These are phyloP conservation scores for Elephas maximus DNA, from an alignment of 2,113 vertebrate species.

Conservation along the genomic window DNA sequence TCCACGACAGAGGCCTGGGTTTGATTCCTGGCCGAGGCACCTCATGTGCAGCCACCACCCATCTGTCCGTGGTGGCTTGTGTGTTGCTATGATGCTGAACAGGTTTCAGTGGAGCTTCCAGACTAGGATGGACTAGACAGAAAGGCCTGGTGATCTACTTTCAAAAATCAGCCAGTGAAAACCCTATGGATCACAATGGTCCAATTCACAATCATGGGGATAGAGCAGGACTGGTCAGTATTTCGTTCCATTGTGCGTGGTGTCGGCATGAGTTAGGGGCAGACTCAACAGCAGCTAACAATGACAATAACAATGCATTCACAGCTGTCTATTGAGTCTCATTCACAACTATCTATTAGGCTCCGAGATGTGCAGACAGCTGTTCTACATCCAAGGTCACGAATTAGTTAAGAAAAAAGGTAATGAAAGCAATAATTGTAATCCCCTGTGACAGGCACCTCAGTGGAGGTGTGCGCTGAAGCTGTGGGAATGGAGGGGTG, in stretches of 20 bases:
- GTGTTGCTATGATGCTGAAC: too few species aligned
- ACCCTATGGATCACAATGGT: too few species aligned
- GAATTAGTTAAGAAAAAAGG: neutral
- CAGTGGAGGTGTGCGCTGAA: rapidly evolving
- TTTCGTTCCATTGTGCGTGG: neutral
- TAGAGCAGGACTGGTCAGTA: too few species aligned
- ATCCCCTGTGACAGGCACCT: neutral
- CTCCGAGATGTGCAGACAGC: neutral
- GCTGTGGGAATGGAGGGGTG: neutral
- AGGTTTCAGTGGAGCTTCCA: neutral
- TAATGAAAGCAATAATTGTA: neutral
- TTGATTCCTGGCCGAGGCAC: too few species aligned
- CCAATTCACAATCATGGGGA: neutral
- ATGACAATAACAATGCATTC: neutral
- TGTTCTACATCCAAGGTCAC: rapidly evolving
- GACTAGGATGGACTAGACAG: neutral
- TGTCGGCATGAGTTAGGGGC: neutral
- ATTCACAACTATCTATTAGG: neutral
- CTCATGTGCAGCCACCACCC: too few species aligned
- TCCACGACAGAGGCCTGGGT: neutral
- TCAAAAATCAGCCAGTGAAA: neutral
- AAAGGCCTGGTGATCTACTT: neutral
- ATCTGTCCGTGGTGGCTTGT: too few species aligned
- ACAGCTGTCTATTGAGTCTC: neutral
- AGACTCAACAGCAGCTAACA: neutral